Conservation (phyloP, 1,140 invertebrate species). For the Delia radicum region DNA sequence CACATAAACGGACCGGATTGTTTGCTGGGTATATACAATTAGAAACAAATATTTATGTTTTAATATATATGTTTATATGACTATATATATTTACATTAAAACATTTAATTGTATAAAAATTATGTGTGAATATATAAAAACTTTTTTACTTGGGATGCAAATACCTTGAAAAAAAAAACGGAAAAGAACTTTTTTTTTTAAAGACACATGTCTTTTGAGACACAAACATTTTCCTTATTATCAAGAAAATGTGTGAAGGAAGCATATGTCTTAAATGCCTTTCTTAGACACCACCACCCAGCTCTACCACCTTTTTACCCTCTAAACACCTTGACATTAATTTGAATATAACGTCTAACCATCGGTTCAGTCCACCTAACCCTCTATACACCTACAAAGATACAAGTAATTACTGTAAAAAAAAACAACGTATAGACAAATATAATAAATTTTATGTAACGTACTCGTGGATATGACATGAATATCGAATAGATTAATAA, state of each 20-base stretch:
- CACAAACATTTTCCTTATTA: background rate
- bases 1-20: no score
- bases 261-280: background rate
- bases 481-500: background rate
- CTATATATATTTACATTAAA: no score
- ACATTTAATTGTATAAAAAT: no score
- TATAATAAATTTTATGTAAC: background rate
- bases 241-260: background rate
- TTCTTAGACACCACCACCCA: background rate
- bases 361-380: background rate
- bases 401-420: background rate
- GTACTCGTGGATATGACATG: background rate
- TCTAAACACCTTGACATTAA: slow-evolving; percentile 7
- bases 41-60: no score
- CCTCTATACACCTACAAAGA: background rate
- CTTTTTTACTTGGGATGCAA: no score
- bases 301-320: background rate
- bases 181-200: no score
- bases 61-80: no score
- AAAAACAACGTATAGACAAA: background rate
- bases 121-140: no score
- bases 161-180: no score
- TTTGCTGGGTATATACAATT: no score
- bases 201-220: background rate
- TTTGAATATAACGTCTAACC: background rate